Conservation (phyloP, 1,140 invertebrate genomes). For the Aphelenchoides avenae region DNA sequence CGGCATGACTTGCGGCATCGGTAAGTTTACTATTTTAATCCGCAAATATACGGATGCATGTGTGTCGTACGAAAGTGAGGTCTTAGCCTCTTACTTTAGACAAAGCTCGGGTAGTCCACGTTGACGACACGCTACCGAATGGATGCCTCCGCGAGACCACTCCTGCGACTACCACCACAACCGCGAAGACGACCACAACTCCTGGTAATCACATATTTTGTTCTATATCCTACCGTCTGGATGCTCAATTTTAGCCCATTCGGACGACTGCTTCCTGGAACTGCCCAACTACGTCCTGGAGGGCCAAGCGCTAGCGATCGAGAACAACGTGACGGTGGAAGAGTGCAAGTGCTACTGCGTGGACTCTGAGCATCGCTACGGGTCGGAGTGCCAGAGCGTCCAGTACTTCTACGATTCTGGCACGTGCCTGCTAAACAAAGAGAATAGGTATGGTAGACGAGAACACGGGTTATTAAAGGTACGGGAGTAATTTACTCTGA, state of each 20-base stretch:
- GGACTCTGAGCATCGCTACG: constrained; percentile 51
- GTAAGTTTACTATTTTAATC: neutral
- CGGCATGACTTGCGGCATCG: constrained; percentile 35
- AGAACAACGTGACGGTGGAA: constrained; percentile 48
- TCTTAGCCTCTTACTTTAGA: too few species aligned
- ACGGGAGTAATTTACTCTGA: neutral
- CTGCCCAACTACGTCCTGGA: constrained; percentile 55
- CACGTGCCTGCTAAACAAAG: constrained; percentile 54
- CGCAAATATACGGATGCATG: too few species aligned
- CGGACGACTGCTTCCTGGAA: constrained; percentile 54
- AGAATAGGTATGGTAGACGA: constrained; percentile 39
- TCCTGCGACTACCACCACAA: constrained; percentile 7
- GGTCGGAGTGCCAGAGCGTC: constrained; percentile 46
- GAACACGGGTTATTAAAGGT: neutral
- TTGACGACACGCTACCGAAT: neutral
- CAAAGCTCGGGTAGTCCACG: too few species aligned
- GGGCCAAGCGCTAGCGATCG: constrained; percentile 50
- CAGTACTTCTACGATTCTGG: constrained; percentile 54
- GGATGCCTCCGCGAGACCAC: neutral
- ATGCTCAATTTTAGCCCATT: constrained; percentile 10
- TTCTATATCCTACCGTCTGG: too few species aligned
- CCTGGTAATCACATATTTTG: too few species aligned
- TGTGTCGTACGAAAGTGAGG: too few species aligned
- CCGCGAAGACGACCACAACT: constrained; percentile 16
- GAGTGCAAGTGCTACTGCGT: constrained; percentile 56